Evolutionary conservation across 1,140 invertebrate species (phyloP), one percentile per base, ranked within the genome.

Genomic region (Heterodera carotae): DNA sequence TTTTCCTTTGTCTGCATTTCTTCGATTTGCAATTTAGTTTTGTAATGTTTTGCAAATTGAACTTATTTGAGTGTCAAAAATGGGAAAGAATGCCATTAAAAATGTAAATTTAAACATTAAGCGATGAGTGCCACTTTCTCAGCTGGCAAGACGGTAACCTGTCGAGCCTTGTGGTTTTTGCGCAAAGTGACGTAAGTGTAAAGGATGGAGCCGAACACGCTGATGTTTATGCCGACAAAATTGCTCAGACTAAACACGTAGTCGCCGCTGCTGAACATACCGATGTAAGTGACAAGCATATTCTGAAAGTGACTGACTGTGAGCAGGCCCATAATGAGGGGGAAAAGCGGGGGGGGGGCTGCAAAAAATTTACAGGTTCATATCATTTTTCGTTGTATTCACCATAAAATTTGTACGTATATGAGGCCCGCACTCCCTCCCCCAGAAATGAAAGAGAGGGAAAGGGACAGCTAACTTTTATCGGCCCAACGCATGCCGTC

Each of bases 201-300:
- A 7, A 87, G 76, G 73, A 87, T 80, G 56, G 79, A 82, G n/a
- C 86, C 86, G 31, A 84, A 62, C 10, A 87, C 85, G 76, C 85
- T 87, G 67, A 97, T 92, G 89, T 96, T 97, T 34, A 97, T 91
- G 15, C 96, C 96, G 78, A 96, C 89, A 90, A 98, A 98, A 88
- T 98, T 98, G 31, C 93, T 88, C 91, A 91, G 92, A 3, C 93
- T 93, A 88, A 97, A 98, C 67, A 97, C 91, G 89, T 98, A 99
- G 89, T 99, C 96, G 18, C 95, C 96, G 64, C 95, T 96, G 74
- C 98, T 93, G 33, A 97, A 91, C 95, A 99, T 98, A 34, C 96
- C 96, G 72, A 90, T 80, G 82, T 91, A 91, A 2, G 90, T 91
- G 1, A 90, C 88, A 29, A 91, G 77, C 56, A 91, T 86, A 84